Base-by-base conservation (phyloP, 2,797 vertebrate genomes). In the Xenentodon cancila region DNA sequence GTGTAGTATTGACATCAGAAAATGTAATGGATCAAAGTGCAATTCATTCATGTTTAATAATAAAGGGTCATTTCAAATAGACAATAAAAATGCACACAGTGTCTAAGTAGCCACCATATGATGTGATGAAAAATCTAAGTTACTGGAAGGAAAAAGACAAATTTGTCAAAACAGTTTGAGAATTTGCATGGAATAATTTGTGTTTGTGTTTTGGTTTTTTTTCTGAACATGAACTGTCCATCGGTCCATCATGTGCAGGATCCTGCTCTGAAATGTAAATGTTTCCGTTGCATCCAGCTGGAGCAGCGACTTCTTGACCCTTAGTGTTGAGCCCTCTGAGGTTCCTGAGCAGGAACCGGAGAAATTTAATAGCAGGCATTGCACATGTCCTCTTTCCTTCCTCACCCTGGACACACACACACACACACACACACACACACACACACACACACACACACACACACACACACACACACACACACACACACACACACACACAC, bases 341-440 rank as follows among this genome's bases (percentile, higher is more conserved):
- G 68, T 67, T 80, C 68, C 64, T 75, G 70, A 77, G 60, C 37
- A 72, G 84, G 72, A 89, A 89, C 73, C 59, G 68, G 84, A 89
- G 87, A 87, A 34, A 71, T 66, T 58, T 55, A 77, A 83, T 82
- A 58, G 70, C 71, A 43, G 32, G 46, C 81, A 73, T 88, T 90
- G 37, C 37, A 40, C 34, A 37, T 2, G 34, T 37, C 37, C 37
- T 40, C 37, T 13, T 15, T 1, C 9, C 13, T 13, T 13, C 37
- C 13, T 13, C 37, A 15, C 37, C 88, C 88, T 90, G 88, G 85
- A 89, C 81, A 82, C 77, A 77, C 54, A 71, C 73, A 87, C 77
- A 86, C 77, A 86, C 70, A 19, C 57, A 44, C 27, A 13, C 32
- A 22, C 62, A 47, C 65, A 11, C 32, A 19, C 46, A 11, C 37